Evolutionary conservation across 1,140 invertebrate genomes (phyloP), one percentile per base, ranked within the genome.

Genomic region (Agrilus planipennis): DNA sequence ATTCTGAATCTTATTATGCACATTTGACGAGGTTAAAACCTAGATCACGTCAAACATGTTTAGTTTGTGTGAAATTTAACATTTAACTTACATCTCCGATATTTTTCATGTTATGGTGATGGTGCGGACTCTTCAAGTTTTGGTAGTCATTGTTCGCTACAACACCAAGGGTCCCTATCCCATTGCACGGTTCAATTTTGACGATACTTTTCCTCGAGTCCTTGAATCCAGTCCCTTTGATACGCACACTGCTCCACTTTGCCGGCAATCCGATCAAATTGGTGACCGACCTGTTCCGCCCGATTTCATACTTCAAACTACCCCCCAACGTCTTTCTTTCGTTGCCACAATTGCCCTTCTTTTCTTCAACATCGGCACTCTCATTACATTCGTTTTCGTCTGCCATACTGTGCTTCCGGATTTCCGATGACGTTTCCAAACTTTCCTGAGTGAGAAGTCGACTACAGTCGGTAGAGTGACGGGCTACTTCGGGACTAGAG

Each of bases 151-250:
- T 69, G 60, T 65, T 67, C 59, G 58, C 59, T 39, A 60, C 60
- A 42, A 31, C 45, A n/a, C 19, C 21, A 15, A 36, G 15, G 16
- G 45, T 44, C 3, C 55, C 54, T 12, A 72, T 61, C 44, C 72
- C 72, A 57, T 74, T 74, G 65, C 71, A 74, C 34, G 71, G 68
- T 64, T 73, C 71, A 41, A 74, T 63, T 45, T 70, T 67, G 38
- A 74, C 71, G 49, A 73, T 60, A 52, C 69, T 72, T 51, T 68
- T 69, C 47, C 70, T 62, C 31, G 69, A 72, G 12, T 62, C 60
- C 10, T 61, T 56, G 38, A 52, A 58, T 2, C 58, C 68, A 43
- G 70, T 70, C 53, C 71, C 72, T 51, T 67, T 66, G 29, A 74
- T 70, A 42, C 70, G 57, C 41, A 74, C 72, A 41, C 70, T 72